phyloP scores from a whole-genome alignment of 2,113 vertebrate genomes.

The Amphiprion ocellaris region DNA sequence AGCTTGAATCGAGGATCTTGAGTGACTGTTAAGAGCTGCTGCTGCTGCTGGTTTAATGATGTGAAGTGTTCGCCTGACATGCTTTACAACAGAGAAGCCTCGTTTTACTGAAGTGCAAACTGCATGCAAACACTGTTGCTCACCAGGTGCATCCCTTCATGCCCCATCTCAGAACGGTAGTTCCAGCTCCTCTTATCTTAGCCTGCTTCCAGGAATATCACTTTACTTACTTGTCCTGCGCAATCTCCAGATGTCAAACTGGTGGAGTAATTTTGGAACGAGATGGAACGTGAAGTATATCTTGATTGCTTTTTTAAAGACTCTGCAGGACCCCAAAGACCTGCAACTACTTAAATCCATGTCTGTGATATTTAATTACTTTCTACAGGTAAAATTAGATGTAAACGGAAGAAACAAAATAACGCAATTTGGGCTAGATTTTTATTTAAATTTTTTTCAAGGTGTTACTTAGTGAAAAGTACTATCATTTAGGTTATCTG shows the following conservation, averaged over 20 bases:
- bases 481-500: not conserved
- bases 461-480: not conserved
- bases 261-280: not conserved
- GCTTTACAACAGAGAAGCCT: slow-evolving; percentile 1
- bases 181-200: not conserved
- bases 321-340: not conserved
- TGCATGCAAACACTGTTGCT: slow-evolving; percentile 9
- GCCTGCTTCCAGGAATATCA: not conserved
- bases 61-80: not conserved
- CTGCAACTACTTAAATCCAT: not conserved
- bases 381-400: not conserved
- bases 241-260: not conserved
- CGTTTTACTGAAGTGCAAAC: not conserved
- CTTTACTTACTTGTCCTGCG: not conserved
- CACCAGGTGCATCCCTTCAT: slow-evolving; percentile 11
- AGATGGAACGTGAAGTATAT: not conserved
- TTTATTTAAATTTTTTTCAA: not conserved
- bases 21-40: slow-evolving; percentile 34
- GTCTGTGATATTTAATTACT: not conserved
- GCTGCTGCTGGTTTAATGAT: slow-evolving; percentile 26
- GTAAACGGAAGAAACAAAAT: no score
- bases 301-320: not conserved
- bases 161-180: not conserved
- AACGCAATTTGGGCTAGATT: no score
- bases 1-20: slow-evolving; percentile 10